Conservation (phyloP, 2,113 vertebrate species). For the Gymnobelideus leadbeateri region DNA sequence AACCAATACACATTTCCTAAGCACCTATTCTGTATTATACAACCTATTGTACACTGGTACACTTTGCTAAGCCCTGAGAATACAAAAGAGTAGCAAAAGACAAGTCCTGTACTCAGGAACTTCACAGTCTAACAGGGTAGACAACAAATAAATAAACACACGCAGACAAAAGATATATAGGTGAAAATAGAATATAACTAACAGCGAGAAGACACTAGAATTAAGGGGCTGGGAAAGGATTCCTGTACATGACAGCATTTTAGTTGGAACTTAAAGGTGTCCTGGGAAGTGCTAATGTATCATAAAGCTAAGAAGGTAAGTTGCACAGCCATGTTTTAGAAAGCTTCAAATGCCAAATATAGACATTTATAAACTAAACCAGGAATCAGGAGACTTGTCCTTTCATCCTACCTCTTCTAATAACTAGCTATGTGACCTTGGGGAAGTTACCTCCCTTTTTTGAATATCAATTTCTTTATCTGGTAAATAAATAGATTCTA, state of each 20-base stretch:
- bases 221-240: background rate
- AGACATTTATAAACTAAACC: background rate
- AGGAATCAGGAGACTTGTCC: background rate
- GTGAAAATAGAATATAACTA: background rate
- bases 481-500: background rate
- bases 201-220: background rate
- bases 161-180: background rate
- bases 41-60: background rate
- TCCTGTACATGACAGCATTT: background rate
- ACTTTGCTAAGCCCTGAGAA: background rate
- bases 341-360: background rate
- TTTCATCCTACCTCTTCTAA: background rate
- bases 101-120: background rate
- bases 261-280: background rate
- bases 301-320: background rate
- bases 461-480: conserved; percentile 1
- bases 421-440: background rate
- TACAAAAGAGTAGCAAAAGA: background rate
- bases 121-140: background rate
- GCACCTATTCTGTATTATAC: background rate
- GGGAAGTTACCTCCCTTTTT: background rate
- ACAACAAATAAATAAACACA: background rate
- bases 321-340: background rate
- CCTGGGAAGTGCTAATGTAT: background rate
- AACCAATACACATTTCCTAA: background rate